Conservation (phyloP, 2,797 vertebrate species). For the Crocidura indochinensis region DNA sequence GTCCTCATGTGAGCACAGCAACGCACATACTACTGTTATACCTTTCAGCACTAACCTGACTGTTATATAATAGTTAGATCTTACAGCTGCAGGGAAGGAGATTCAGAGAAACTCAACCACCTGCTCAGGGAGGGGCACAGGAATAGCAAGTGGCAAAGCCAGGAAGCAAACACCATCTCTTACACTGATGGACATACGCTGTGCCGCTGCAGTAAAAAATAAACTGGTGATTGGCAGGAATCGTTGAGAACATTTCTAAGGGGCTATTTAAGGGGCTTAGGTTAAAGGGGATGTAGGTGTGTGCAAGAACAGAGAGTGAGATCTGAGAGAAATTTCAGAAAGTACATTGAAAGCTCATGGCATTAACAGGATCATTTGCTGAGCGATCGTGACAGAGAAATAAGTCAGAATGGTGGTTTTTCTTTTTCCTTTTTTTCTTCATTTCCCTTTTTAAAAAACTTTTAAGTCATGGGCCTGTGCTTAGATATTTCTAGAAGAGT, state of each 20-base stretch:
- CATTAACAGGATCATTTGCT: background rate
- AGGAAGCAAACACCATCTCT: background rate
- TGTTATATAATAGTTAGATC: too few relatives aligned
- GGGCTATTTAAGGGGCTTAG: background rate
- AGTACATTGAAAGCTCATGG: background rate
- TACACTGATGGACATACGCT: background rate
- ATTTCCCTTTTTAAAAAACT: slow-evolving; percentile 7
- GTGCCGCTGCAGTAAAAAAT: slow-evolving; percentile 1
- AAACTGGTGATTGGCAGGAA: background rate
- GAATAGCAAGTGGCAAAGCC: slow-evolving; percentile 1
- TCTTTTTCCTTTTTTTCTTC: too few relatives aligned
- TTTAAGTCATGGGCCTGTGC: background rate
- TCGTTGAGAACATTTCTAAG: slow-evolving; percentile 14
- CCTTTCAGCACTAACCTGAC: background rate
- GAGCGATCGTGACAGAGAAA: background rate
- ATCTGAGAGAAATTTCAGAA: slow-evolving; percentile 8
- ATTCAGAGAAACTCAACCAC: background rate
- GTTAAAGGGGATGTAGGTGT: slow-evolving; percentile 15
- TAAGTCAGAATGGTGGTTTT: background rate
- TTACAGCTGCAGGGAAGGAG: background rate
- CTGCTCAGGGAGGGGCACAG: background rate
- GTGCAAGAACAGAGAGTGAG: background rate
- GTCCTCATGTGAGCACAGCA: background rate
- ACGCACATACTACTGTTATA: fast-evolving
- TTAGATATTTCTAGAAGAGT: slow-evolving; percentile 19